A percentile compares a stretch with the other conserved stretches of the same genome.
Conservation (phyloP, 2,888 invertebrate species). For the Ormyrus rosae region DNA sequence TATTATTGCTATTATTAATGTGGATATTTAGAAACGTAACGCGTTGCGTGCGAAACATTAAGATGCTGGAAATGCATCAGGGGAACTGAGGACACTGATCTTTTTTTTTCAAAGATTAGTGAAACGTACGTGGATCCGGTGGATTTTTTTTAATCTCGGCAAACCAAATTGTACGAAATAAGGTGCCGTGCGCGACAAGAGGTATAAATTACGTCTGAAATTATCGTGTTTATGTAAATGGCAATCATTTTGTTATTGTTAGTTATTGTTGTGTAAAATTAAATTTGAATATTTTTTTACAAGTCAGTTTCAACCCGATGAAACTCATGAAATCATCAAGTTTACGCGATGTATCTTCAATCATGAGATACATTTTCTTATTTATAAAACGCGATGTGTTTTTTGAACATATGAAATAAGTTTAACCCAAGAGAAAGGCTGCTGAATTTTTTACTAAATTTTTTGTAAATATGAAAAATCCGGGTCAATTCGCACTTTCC, state of each 20-base stretch:
- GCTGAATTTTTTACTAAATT: slow-evolving; percentile 49
- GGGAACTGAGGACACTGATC: slow-evolving; percentile 11
- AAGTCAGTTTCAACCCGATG: slow-evolving; percentile 39
- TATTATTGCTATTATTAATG: slow-evolving; percentile 59
- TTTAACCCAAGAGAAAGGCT: slow-evolving; percentile 16
- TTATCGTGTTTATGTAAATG: slow-evolving; percentile 36
- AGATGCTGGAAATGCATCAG: not conserved
- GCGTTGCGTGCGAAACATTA: slow-evolving; percentile 65
- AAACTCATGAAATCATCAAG: slow-evolving; percentile 32
- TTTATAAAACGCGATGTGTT: slow-evolving; percentile 26
- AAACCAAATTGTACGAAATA: slow-evolving; percentile 10
- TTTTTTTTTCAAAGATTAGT: slow-evolving; percentile 44
- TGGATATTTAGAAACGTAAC: slow-evolving; percentile 60
- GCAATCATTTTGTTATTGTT: slow-evolving; percentile 60
- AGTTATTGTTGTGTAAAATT: slow-evolving; percentile 49
- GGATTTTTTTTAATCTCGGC: slow-evolving; percentile 28
- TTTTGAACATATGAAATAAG: slow-evolving; percentile 35
- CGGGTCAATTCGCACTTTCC: slow-evolving; percentile 42
- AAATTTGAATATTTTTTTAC: slow-evolving; percentile 49
- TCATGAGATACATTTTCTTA: slow-evolving; percentile 1
- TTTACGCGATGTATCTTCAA: slow-evolving; percentile 10
- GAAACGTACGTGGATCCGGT: slow-evolving; percentile 8
- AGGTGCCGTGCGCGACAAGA: slow-evolving; percentile 45
- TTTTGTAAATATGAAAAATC: slow-evolving; percentile 49
- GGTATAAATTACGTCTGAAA: slow-evolving; percentile 31